Percentiles rank a stretch among this genome's conserved stretches.
Evolutionary conservation across 1,140 invertebrate genomes (phyloP).

Genomic region (Sitophilus oryzae): DNA sequence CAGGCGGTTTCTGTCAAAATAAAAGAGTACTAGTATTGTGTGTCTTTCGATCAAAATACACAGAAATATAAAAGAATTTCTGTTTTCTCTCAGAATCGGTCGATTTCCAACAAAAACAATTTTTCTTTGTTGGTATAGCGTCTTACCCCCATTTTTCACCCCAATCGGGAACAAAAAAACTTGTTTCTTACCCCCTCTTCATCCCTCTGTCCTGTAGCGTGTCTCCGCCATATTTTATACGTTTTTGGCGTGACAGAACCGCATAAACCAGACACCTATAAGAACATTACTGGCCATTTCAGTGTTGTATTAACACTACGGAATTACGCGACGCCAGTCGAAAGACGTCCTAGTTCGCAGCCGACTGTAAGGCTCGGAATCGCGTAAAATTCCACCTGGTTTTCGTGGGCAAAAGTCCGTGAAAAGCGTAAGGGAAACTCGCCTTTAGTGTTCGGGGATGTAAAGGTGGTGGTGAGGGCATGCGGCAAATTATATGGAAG

Average conservation of each 20-base stretch:
- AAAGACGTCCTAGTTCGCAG: conserved; percentile 16
- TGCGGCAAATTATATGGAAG: conserved; percentile 24
- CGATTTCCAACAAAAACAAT: too few relatives aligned
- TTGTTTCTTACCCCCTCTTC: background rate
- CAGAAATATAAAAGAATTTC: too few relatives aligned
- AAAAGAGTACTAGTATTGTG: too few relatives aligned
- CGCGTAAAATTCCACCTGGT: background rate
- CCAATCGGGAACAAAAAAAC: background rate
- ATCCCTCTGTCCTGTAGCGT: conserved; percentile 12
- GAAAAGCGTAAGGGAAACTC: conserved; percentile 11
- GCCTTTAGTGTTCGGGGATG: conserved; percentile 8
- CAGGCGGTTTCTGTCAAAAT: too few relatives aligned
- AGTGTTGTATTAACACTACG: conserved; percentile 43
- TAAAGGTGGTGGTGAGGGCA: background rate
- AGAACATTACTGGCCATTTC: conserved; percentile 44
- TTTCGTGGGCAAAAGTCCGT: conserved; percentile 21
- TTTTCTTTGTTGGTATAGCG: too few relatives aligned
- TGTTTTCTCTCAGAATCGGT: too few relatives aligned
- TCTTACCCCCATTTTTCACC: too few relatives aligned
- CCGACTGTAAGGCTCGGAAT: conserved; percentile 14
- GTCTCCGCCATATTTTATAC: conserved; percentile 25
- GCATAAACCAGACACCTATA: conserved; percentile 42
- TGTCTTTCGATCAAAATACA: too few relatives aligned
- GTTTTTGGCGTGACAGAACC: conserved; percentile 33
- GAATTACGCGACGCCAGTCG: conserved; percentile 32